Evolutionary conservation across 2,888 invertebrate genomes (phyloP).

Genomic region (Latrodectus elegans): DNA sequence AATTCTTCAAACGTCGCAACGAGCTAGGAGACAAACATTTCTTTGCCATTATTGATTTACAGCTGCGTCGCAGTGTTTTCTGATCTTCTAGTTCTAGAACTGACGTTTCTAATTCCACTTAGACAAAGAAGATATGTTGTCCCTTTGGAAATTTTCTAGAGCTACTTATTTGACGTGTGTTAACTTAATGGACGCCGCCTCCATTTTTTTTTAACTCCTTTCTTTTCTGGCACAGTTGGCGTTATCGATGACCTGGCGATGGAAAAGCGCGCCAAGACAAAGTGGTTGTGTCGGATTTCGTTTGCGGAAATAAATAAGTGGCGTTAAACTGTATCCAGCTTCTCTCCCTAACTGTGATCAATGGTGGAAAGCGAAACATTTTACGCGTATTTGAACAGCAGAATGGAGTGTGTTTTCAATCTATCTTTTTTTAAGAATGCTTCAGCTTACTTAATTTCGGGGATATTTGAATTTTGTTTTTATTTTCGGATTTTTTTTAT

Average conservation of each 20-base stretch:
- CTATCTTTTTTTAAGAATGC: too few species aligned
- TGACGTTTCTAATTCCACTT: conserved; percentile 61
- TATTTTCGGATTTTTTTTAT: too few species aligned
- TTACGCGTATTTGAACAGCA: conserved; percentile 44
- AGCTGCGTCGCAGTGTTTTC: neutral
- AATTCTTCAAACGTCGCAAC: conserved; percentile 21
- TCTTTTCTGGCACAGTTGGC: neutral
- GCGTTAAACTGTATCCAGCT: conserved; percentile 20
- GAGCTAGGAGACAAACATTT: conserved; percentile 27
- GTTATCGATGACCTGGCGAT: conserved; percentile 24
- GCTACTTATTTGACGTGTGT: conserved; percentile 34
- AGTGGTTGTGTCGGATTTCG: conserved; percentile 34
- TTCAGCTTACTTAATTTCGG: too few species aligned
- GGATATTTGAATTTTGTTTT: too few species aligned
- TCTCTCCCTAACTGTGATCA: conserved; percentile 39
- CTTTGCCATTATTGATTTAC: conserved; percentile 45
- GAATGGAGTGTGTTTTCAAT: neutral
- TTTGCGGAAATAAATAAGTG: conserved; percentile 14
- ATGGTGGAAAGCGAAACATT: conserved; percentile 22
- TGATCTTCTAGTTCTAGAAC: conserved; percentile 28
- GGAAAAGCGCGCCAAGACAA: conserved; percentile 22
- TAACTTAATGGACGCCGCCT: conserved; percentile 41
- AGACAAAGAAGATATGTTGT: conserved; percentile 59
- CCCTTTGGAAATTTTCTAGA: neutral
- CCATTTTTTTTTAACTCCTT: neutral